Evolutionary conservation across 2,888 invertebrate species (phyloP).

Genomic region (Melikaiella ostensackeni): DNA sequence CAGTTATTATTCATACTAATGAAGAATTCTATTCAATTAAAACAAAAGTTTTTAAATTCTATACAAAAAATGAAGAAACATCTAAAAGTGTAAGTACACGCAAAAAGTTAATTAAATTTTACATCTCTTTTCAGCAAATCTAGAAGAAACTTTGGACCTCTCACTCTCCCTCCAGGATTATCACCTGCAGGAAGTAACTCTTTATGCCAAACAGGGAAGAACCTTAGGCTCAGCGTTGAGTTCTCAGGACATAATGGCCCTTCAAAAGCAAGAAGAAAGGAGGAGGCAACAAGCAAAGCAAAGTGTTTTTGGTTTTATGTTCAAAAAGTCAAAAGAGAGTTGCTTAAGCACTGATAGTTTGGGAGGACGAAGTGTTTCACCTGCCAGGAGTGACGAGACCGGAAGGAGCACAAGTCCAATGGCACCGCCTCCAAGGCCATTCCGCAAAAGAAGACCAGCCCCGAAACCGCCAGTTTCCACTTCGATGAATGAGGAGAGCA

Average conservation of each 20-base stretch:
- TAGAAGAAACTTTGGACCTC: slow-evolving; percentile 81
- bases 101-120: background rate
- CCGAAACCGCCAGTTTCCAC: slow-evolving; percentile 79
- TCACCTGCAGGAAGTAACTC: slow-evolving; percentile 82
- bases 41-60: background rate
- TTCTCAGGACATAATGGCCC: slow-evolving; percentile 80
- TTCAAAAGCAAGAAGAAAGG: slow-evolving; percentile 80
- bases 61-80: no score
- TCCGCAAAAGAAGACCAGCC: slow-evolving; percentile 80
- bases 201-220: slow-evolving; percentile 78
- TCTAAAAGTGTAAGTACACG: background rate
- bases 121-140: slow-evolving; percentile 75
- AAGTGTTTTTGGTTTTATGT: slow-evolving; percentile 79
- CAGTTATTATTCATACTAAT: no score
- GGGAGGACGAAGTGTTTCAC: slow-evolving; percentile 79
- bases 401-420: slow-evolving; percentile 55
- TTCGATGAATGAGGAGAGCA: slow-evolving; percentile 50
- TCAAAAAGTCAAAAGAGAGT: slow-evolving; percentile 77
- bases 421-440: slow-evolving; percentile 77
- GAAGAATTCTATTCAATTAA: no score
- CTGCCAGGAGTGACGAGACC: slow-evolving; percentile 82
- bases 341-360: slow-evolving; percentile 79
- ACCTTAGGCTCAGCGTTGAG: slow-evolving; percentile 76
- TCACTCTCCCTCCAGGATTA: slow-evolving; percentile 82
- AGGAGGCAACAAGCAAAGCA: slow-evolving; percentile 78